Evolutionary conservation across 2,888 invertebrate species (phyloP), one percentile per base, ranked within the genome.

Genomic region (Drosophila dives): DNA sequence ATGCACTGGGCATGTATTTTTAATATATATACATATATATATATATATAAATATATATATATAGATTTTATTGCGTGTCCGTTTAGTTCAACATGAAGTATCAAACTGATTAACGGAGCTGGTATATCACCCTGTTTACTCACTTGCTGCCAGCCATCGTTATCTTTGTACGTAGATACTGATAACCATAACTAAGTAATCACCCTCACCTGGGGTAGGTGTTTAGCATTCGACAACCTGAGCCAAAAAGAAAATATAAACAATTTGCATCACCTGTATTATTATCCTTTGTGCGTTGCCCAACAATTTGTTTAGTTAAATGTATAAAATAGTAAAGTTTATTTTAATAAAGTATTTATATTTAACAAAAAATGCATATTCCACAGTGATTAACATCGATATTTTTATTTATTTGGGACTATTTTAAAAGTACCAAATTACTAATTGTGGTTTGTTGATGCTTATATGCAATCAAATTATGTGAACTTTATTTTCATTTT

Each of bases 71-170:
- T 32, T 40, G 29, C 64, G 54, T 56, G 63, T 61, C 66, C 63
- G 75, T 70, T 63, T 70, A 58, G 59, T 33, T 56, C 80, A 59
- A 76, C 58, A 70, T 60, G 70, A 72, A 54, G 74, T 73, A 68
- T 65, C 72, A 69, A 64, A 85, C 85, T 85, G 89, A 85, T 85
- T 85, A 85, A 72, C 75, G 32, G 23, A 58, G 63, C 56, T 66
- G 75, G 87, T 87, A 80, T 85, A 82, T 72, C 83, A 68, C 50
- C 63, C 54, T 66, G 80, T 82, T 89, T 85, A 85, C 85, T 86
- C 88, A 82, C 82, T 84, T 82, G 82, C 89, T 48, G 85, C 82
- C 72, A 76, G 64, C 60, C 73, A 54, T 53, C 58, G 77, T 85
- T 85, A 89, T 85, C 89, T 75, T 40, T 29, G 45, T 69, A 56